phyloP scores from a whole-genome alignment of 2,113 vertebrate species.

The Dinomys branickii region DNA sequence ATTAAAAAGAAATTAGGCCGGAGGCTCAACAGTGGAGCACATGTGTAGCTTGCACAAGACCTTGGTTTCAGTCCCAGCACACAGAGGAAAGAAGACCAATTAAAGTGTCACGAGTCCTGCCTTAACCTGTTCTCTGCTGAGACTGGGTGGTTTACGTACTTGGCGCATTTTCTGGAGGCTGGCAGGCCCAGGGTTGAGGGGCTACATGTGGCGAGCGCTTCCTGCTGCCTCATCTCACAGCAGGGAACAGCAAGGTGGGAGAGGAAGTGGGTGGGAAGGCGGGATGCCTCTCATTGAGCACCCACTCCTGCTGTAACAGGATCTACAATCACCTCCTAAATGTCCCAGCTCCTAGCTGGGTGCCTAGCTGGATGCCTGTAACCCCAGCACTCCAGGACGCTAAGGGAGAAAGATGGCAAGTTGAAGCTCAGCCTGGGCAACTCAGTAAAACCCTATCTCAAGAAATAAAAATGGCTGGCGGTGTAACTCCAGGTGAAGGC shows the following conservation, averaged over 20 bases:
- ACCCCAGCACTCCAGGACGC: not conserved
- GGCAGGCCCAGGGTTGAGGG: not conserved
- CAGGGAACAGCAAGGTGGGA: not conserved
- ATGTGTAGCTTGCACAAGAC: not conserved
- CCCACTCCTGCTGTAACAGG: not conserved
- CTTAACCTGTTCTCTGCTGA: not conserved
- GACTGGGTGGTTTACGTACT: not conserved
- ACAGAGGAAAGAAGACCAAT: not conserved
- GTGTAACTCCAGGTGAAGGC: not conserved
- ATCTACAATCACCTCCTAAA: not conserved
- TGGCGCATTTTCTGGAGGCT: too few relatives aligned
- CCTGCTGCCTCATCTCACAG: too few relatives aligned
- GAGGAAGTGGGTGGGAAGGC: too few relatives aligned
- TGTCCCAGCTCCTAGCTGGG: not conserved
- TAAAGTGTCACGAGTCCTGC: not conserved
- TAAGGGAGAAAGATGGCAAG: not conserved
- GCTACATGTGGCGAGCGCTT: not conserved
- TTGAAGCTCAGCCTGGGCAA: not conserved
- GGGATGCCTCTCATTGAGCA: too few relatives aligned
- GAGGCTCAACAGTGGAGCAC: not conserved
- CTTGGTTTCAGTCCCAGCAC: not conserved
- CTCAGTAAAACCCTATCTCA: not conserved
- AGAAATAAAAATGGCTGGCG: not conserved
- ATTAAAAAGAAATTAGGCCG: not conserved
- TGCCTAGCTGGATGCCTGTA: fast-evolving